Conservation (phyloP, 2,888 invertebrate genomes). For the Cheilosia soror region DNA sequence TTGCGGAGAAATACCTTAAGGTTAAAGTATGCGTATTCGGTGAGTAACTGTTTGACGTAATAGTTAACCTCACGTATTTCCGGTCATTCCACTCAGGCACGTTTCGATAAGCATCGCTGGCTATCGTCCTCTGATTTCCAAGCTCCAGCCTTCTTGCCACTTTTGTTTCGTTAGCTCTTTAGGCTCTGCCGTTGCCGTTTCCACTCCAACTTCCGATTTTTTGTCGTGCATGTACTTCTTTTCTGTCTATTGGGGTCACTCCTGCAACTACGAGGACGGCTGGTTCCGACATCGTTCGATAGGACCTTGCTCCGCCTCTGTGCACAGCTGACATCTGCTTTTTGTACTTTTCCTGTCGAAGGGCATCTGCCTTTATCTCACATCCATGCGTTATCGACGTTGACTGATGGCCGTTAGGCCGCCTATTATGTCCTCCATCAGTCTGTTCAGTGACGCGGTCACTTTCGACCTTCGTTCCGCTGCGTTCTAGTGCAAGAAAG, state of each 20-base stretch:
- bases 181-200: background rate
- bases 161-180: background rate
- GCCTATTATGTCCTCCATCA: too few species aligned
- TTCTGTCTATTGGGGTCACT: background rate
- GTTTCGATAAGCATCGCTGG: background rate
- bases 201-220: background rate
- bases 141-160: constrained; percentile 1
- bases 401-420: background rate
- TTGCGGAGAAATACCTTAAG: too few species aligned
- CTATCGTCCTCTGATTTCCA: background rate
- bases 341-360: constrained; percentile 8
- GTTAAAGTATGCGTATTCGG: too few species aligned
- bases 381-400: background rate
- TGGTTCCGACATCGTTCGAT: constrained; percentile 2
- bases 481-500: background rate
- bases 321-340: too few species aligned
- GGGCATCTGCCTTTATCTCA: background rate
- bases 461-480: background rate
- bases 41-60: too few species aligned
- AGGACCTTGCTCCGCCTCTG: background rate
- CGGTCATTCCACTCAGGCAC: background rate
- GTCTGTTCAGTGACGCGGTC: too few species aligned
- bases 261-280: background rate
- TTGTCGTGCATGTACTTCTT: background rate
- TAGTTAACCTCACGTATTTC: background rate